A percentile compares a stretch with the other conserved stretches of the same genome.
phyloP scores from a whole-genome alignment of 2,888 invertebrate genomes.

The Thereva unica region DNA sequence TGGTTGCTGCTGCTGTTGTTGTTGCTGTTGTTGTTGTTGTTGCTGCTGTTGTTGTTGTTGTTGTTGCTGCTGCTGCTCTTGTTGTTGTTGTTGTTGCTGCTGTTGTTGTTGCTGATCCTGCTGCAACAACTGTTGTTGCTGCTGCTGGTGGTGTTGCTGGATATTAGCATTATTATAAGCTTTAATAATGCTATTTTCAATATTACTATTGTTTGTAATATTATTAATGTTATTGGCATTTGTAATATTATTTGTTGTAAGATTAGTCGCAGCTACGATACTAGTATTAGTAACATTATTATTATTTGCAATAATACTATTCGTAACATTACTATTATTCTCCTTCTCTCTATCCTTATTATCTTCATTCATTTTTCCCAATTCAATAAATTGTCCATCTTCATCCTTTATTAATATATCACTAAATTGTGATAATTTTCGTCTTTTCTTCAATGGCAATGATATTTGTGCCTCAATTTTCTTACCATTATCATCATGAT shows the following conservation, averaged over 20 bases:
- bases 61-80: neutral
- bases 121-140: no score
- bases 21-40: neutral
- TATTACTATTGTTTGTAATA: no score
- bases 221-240: neutral
- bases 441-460: slow-evolving; percentile 42
- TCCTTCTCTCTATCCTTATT: no score
- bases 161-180: no score
- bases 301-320: neutral
- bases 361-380: no score
- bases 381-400: slow-evolving; percentile 17
- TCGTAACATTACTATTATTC: no score
- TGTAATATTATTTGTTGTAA: neutral
- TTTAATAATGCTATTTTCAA: no score
- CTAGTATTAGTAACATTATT: neutral
- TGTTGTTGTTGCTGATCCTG: neutral
- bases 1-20: neutral
- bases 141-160: neutral
- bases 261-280: neutral
- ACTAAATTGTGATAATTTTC: slow-evolving; percentile 40
- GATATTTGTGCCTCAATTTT: slow-evolving; percentile 39
- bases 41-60: neutral
- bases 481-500: neutral
- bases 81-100: neutral
- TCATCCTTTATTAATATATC: slow-evolving; percentile 39